phyloP scores from a whole-genome alignment of 2,888 invertebrate genomes.

The Lasioglossum malachurum region DNA sequence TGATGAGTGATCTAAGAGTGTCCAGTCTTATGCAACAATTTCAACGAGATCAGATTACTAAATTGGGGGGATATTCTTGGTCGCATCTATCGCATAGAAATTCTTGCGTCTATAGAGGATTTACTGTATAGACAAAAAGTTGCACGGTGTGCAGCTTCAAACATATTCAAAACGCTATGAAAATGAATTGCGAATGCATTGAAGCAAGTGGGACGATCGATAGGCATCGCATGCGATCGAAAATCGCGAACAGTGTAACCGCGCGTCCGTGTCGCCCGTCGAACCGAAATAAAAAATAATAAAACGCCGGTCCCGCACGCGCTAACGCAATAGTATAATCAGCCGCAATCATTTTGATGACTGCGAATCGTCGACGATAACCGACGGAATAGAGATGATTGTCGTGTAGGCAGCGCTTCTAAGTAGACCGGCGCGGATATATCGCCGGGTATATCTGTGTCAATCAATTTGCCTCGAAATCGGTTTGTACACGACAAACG shows the following conservation, averaged over 20 bases:
- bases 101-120: no score
- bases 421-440: conserved; percentile 74
- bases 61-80: no score
- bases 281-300: background rate
- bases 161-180: background rate
- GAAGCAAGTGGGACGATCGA: background rate
- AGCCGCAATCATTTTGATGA: conserved; percentile 83
- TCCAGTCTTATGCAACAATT: no score
- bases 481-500: conserved; percentile 48
- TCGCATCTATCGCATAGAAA: no score
- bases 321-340: conserved; percentile 83
- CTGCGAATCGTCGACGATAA: conserved; percentile 81
- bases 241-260: no score
- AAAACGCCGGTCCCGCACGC: conserved; percentile 69
- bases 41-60: no score
- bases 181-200: background rate
- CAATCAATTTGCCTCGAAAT: conserved; percentile 56
- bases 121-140: background rate
- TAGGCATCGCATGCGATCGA: background rate
- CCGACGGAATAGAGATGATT: conserved; percentile 82
- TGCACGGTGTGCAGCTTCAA: background rate
- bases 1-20: no score
- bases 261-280: background rate
- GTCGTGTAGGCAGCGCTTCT: conserved; percentile 81
- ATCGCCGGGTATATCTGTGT: conserved; percentile 65